Base-by-base conservation (phyloP, 2,113 vertebrate species). In the Mystacornis crossleyi region DNA sequence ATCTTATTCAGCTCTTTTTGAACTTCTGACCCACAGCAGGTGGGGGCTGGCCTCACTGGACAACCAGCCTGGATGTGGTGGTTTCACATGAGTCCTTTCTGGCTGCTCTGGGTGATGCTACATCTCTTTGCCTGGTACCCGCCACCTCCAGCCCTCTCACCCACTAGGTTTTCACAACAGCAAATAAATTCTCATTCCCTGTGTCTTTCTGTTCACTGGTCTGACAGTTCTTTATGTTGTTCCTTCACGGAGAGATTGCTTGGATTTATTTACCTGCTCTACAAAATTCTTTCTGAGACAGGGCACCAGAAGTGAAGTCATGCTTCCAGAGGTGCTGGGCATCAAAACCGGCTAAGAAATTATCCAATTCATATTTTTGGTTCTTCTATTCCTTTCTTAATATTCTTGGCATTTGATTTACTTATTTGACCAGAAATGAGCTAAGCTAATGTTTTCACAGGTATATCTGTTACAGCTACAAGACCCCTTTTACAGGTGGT, bases 361-460 rank as follows among this genome's bases (percentile, higher is more conserved):
- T 0, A 34, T 1, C 31, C 16, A 3, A 34, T 47, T 60, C 47
- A 20, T 33, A 45, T 21, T 62, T 74, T 65, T 34, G 3, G 0
- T 2, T 81, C 70, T 74, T 48, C 14, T 53, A 21, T 53, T 66
- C 14, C 8, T 84, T 87, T 78, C 45, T 73, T 80, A 62, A 40
- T 71, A 75, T 60, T 82, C 28, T 25, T 64, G 51, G 26, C 16
- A 77, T 72, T 80, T 94, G 26, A 47, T 83, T 64, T 77, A 83
- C 16, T 69, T 69, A 0, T 40, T 55, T 51, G 16, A 69, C 33
- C 40, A 65, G 57, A 75, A 75, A 62, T 20, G 43, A 94, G 48
- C 43, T 72, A 67, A 62, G 11, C 12, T 62, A 36, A 2, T 72
- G 55, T 43, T 95, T 86, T 72, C 66, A 69, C 14, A 64, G 33